Evolutionary conservation across 2,797 vertebrate genomes (phyloP).

Genomic region (Pogoniulus pusillus): DNA sequence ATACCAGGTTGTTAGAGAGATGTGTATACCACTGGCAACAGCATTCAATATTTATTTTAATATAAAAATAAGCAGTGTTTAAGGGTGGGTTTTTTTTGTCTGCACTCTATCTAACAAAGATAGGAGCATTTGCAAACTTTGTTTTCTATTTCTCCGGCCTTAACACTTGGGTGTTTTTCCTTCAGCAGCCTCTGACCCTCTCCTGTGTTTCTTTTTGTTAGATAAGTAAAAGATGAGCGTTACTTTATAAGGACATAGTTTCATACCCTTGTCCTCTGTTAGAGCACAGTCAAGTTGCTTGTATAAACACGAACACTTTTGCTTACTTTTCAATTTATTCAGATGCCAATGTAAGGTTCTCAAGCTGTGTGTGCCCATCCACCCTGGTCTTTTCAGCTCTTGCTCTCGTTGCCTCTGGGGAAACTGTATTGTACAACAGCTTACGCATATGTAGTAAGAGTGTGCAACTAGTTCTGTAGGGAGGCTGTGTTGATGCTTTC

Average conservation of each 20-base stretch:
- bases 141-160: constrained; percentile 47
- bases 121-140: too few species aligned
- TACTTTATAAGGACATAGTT: constrained; percentile 74
- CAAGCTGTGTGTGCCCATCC: neutral
- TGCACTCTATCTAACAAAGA: neutral
- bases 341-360: neutral
- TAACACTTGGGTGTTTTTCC: constrained; percentile 41
- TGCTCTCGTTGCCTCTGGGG: neutral
- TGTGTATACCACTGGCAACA: neutral
- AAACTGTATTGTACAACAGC: neutral
- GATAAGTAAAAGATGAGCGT: constrained; percentile 72
- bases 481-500: neutral
- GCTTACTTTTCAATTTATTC: constrained; percentile 71
- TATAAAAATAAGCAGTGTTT: neutral
- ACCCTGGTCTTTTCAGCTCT: neutral
- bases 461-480: neutral
- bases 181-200: constrained; percentile 51
- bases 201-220: constrained; percentile 65
- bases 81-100: neutral
- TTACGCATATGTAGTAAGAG: neutral
- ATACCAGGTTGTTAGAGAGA: neutral
- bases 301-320: constrained; percentile 62
- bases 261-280: constrained; percentile 53
- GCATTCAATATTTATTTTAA: neutral
- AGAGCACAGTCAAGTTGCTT: constrained; percentile 63